A percentile compares a stretch with the other conserved stretches of the same genome.
Conservation (phyloP, 2,888 invertebrate genomes). For the Catocala nupta region DNA sequence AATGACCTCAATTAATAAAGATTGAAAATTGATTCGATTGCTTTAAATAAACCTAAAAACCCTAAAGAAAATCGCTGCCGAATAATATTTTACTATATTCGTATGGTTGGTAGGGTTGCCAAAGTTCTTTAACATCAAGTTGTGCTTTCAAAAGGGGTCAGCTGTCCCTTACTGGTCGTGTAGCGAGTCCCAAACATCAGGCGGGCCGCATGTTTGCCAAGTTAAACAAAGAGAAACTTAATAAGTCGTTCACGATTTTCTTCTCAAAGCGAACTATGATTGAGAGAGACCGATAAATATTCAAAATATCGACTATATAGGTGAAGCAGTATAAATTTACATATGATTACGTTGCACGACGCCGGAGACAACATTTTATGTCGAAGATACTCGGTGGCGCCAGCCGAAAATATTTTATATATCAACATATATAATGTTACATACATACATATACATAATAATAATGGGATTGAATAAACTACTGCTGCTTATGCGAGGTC, state of each 20-base stretch:
- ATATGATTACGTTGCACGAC: conserved; percentile 10
- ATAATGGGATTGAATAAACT: neutral
- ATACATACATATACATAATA: neutral
- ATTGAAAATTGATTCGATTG: too few relatives aligned
- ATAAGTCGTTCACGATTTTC: conserved; percentile 1
- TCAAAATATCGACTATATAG: conserved; percentile 11
- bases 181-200: too few relatives aligned
- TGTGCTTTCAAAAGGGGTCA: too few relatives aligned
- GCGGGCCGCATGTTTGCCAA: neutral
- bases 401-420: neutral
- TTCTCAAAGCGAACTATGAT: neutral
- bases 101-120: too few relatives aligned
- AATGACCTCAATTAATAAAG: too few relatives aligned
- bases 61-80: too few relatives aligned
- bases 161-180: too few relatives aligned
- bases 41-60: too few relatives aligned
- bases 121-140: too few relatives aligned
- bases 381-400: neutral
- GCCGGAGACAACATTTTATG: conserved; percentile 5
- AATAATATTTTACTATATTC: too few relatives aligned
- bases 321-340: conserved; percentile 16
- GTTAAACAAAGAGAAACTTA: neutral
- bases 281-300: conserved; percentile 14
- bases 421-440: conserved; percentile 1
- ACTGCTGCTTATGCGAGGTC: neutral